Evolutionary conservation across 2,113 vertebrate genomes (phyloP).

Genomic region (Climacteris rufus): DNA sequence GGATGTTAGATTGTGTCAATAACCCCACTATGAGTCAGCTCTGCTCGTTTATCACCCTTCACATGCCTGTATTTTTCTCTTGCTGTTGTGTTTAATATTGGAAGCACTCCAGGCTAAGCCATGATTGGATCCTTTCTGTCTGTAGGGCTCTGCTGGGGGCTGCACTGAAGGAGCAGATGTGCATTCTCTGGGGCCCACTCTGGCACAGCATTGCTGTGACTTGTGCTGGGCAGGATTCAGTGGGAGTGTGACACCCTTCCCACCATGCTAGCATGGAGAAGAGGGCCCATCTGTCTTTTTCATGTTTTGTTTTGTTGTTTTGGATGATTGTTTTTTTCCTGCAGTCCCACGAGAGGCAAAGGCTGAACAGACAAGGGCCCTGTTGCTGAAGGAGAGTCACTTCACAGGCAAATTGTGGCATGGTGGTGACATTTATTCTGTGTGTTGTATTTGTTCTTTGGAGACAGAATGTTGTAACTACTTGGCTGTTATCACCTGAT

Average conservation of each 20-base stretch:
- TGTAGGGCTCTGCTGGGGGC: neutral
- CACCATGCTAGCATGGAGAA: neutral
- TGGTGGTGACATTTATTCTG: neutral
- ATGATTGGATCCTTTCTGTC: neutral
- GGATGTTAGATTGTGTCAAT: neutral
- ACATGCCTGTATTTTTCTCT: neutral
- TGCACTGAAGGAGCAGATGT: neutral
- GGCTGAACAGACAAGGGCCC: neutral
- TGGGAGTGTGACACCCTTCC: neutral
- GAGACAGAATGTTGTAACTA: neutral
- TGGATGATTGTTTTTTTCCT: neutral
- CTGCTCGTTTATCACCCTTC: neutral
- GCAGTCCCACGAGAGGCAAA: neutral
- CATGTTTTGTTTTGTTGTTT: neutral
- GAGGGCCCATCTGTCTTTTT: neutral
- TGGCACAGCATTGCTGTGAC: neutral
- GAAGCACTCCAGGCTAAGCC: neutral
- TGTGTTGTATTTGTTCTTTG: neutral
- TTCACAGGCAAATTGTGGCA: neutral
- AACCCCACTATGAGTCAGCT: neutral
- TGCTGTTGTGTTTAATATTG: neutral
- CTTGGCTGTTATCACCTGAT: neutral
- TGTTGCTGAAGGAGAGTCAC: neutral
- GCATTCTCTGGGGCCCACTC: rapidly evolving
- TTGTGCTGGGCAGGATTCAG: neutral